Evolutionary conservation across 1,140 invertebrate genomes (phyloP), one percentile per base, ranked within the genome.

Genomic region (Lysiphlebus fabarum): DNA sequence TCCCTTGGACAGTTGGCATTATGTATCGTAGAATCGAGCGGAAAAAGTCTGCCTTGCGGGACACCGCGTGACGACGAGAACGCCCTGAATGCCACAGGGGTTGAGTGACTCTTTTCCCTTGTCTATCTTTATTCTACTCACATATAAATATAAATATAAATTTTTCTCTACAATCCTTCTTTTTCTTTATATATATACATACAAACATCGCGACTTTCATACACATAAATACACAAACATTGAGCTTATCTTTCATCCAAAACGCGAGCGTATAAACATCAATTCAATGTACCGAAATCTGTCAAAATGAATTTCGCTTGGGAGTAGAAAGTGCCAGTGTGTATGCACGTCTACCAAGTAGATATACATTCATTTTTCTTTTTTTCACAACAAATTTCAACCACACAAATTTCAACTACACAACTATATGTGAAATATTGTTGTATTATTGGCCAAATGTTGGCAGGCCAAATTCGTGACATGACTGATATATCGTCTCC

Each of bases 221-320:
- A 4, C 7, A 40, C 49, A 11, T 34, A 51, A 12, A 51, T 34
- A 49, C 11, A 49, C 47, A 47, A 38, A 10, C 47, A 37, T 49
- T 41, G 47, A 62, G 66, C 66, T 71, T 72, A 73, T 71, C 69
- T 73, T 70, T 67, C 70, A 70, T 51, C 49, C 67, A 68, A 68
- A 72, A 69, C 69, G 66, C 73, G 70, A 75, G 12, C 74, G 65
- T 68, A 72, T 71, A 76, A 77, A 74, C 75, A 78, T 79, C 77
- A 77, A 77, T 78, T 79, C 75, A 76, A 78, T 77, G 74, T 77
- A 79, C 71, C 58, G 76, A 77, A 79, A 78, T 79, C 76, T 77
- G 76, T 79, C 77, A 78, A 78, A 79, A 79, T 77, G 76, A 77
- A 78, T 78, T 77, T 75, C 72, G 67, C 69, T 61, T 47, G 54